phyloP scores from a whole-genome alignment of 2,113 vertebrate species.

The Cyprinodon brontotheroides region DNA sequence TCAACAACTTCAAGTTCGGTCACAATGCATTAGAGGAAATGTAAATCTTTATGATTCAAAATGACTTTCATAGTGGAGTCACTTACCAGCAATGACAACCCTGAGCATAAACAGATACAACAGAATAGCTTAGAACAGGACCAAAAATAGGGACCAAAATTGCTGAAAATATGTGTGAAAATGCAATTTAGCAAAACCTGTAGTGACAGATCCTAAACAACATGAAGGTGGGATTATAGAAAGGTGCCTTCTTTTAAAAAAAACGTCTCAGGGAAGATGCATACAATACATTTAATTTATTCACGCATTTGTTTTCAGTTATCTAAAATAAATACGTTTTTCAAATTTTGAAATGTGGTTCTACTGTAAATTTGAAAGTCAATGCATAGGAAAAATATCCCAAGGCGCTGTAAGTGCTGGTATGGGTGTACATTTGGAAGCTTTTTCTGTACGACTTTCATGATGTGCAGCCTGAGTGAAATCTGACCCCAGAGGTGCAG shows the following conservation, averaged over 20 bases:
- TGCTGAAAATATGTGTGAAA: neutral
- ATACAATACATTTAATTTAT: neutral
- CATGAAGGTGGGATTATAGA: neutral
- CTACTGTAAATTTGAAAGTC: neutral
- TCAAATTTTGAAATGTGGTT: too few relatives aligned
- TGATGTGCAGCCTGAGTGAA: conserved; percentile 56
- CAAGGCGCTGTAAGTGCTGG: conserved; percentile 17
- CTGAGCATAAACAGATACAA: too few relatives aligned
- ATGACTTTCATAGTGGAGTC: too few relatives aligned
- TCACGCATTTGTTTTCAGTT: neutral
- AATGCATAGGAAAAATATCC: neutral
- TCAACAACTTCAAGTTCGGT: too few relatives aligned
- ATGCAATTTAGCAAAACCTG: neutral
- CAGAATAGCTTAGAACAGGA: too few relatives aligned
- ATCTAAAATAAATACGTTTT: neutral
- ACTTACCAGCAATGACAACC: too few relatives aligned
- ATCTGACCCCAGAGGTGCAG: conserved; percentile 53
- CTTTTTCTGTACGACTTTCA: conserved; percentile 66
- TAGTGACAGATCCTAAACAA: neutral
- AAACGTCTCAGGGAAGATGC: neutral
- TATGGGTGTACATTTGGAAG: conserved; percentile 45
- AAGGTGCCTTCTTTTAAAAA: neutral
- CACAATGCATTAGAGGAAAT: too few relatives aligned
- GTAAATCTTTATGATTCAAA: too few relatives aligned
- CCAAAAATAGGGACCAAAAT: neutral